Evolutionary conservation across 1,140 invertebrate species (phyloP).

Genomic region (Caligus rogercresseyi): DNA sequence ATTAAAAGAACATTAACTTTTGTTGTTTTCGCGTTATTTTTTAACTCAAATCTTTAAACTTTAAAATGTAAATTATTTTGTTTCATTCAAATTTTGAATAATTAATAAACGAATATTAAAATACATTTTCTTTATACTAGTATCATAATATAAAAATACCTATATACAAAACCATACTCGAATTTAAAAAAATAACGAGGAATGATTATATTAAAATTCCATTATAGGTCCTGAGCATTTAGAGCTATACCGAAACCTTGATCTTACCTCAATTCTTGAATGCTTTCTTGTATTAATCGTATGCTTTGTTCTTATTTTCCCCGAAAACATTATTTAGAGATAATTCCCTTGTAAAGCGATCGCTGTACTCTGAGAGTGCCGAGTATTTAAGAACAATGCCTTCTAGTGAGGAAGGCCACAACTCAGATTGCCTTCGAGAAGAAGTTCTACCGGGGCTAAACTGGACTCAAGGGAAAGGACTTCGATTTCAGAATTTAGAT

Average conservation of each 20-base stretch:
- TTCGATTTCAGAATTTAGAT: background rate
- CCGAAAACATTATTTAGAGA: background rate
- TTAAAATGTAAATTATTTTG: no score
- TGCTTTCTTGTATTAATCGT: background rate
- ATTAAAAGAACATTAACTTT: no score
- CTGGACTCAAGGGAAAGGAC: background rate
- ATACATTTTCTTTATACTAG: background rate
- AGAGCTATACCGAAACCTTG: background rate
- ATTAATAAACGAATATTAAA: background rate
- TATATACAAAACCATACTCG: no score
- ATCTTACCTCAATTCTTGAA: background rate
- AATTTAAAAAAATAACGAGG: no score
- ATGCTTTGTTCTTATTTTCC: background rate
- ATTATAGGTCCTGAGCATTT: background rate
- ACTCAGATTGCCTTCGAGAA: background rate
- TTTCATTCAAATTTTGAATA: background rate
- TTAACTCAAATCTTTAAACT: no score
- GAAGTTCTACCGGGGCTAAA: background rate
- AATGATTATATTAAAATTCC: background rate
- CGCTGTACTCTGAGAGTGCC: background rate
- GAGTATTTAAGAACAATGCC: background rate
- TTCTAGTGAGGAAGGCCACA: background rate
- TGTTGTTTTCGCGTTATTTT: no score
- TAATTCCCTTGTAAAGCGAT: background rate
- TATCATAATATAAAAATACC: no score